Evolutionary conservation across 1,140 invertebrate genomes (phyloP).

Genomic region (Megalonaias nervosa): DNA sequence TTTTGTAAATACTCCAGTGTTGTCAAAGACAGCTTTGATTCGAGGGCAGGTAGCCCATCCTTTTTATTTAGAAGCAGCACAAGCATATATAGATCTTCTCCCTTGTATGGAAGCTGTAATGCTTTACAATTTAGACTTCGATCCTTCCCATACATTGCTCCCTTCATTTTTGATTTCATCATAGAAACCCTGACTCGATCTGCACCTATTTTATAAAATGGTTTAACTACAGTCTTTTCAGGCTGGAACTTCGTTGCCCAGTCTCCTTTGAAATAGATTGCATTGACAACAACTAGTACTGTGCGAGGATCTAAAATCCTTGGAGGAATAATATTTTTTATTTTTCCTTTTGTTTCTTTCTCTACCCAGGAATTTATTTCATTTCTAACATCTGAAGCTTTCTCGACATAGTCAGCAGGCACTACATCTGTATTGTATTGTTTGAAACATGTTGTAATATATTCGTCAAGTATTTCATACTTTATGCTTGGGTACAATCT

Average conservation of each 20-base stretch:
- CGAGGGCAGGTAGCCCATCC: conserved; percentile 69
- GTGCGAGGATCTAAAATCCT: conserved; percentile 73
- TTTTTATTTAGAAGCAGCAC: conserved; percentile 79
- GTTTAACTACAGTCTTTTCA: conserved; percentile 72
- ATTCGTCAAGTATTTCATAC: conserved; percentile 7
- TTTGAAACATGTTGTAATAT: conserved; percentile 2
- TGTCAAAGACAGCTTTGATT: conserved; percentile 71
- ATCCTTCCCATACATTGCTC: conserved; percentile 76
- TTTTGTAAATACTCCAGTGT: conserved; percentile 62
- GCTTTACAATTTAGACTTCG: conserved; percentile 80
- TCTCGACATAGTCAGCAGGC: conserved; percentile 1
- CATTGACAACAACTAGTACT: conserved; percentile 82
- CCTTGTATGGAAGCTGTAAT: conserved; percentile 82
- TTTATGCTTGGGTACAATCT: conserved; percentile 7
- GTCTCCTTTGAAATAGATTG: conserved; percentile 83
- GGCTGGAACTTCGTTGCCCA: conserved; percentile 81
- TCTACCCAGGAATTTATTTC: conserved; percentile 81
- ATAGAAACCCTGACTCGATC: conserved; percentile 58
- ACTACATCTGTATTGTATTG: conserved; percentile 7
- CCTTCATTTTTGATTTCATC: conserved; percentile 61
- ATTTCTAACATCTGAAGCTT: conserved; percentile 23
- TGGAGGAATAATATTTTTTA: conserved; percentile 75
- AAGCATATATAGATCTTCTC: conserved; percentile 76
- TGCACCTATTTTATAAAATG: conserved; percentile 54
- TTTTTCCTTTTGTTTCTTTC: conserved; percentile 78